A percentile compares a stretch with the other conserved stretches of the same genome.
Conservation (phyloP, 2,888 invertebrate genomes). For the Drosophila atroscutellata region DNA sequence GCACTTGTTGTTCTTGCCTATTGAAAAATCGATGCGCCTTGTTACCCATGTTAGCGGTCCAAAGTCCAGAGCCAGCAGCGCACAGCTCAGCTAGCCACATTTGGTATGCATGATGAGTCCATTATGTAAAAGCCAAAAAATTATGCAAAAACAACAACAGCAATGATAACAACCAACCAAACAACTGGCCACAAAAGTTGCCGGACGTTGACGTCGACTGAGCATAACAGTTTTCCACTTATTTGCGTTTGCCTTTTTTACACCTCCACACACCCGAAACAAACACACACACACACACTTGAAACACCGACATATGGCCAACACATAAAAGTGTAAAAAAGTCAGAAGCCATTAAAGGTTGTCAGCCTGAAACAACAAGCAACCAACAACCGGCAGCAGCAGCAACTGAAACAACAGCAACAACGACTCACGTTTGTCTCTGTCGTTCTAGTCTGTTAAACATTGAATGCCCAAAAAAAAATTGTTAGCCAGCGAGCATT, state of each 20-base stretch:
- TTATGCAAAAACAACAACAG: constrained; percentile 58
- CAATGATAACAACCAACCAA: constrained; percentile 1
- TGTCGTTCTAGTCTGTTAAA: constrained; percentile 74
- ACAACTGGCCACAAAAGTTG: constrained; percentile 18
- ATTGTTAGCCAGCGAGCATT: constrained; percentile 35
- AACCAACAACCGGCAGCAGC: constrained; percentile 9
- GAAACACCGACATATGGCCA: constrained; percentile 36
- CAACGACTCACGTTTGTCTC: constrained; percentile 20
- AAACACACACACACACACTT: constrained; percentile 30
- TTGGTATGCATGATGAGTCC: constrained; percentile 61
- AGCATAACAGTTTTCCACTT: constrained; percentile 77
- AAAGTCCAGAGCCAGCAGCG: constrained; percentile 22
- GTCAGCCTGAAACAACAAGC: constrained; percentile 40
- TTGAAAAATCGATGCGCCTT: constrained; percentile 64
- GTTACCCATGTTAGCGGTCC: neutral
- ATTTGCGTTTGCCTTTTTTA: constrained; percentile 65
- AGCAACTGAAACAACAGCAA: constrained; percentile 35
- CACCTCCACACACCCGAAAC: constrained; percentile 69
- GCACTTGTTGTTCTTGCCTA: constrained; percentile 67
- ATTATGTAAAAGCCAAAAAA: constrained; percentile 59
- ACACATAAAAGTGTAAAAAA: constrained; percentile 73
- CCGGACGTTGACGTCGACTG: constrained; percentile 67
- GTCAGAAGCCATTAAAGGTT: constrained; percentile 77
- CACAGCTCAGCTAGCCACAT: constrained; percentile 32
- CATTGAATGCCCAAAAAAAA: constrained; percentile 71